Conservation (phyloP, 2,888 invertebrate species). For the Drosophila tripunctata region DNA sequence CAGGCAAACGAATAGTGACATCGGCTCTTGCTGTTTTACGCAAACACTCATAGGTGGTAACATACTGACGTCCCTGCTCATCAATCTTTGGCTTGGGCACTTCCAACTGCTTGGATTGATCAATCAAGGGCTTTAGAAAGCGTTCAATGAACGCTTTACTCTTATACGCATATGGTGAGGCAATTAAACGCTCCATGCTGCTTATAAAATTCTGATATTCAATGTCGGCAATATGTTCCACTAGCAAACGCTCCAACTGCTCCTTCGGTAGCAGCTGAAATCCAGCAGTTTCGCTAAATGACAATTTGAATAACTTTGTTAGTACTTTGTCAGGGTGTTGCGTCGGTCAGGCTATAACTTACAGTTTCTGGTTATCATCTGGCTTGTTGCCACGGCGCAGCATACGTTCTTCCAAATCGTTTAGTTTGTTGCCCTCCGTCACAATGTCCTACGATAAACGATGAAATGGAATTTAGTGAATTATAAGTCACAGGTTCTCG, state of each 20-base stretch:
- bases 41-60: slow-evolving; percentile 89
- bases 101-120: slow-evolving; percentile 86
- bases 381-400: slow-evolving; percentile 87
- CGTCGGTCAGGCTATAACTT: slow-evolving; percentile 69
- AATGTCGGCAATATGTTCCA: slow-evolving; percentile 88
- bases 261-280: slow-evolving; percentile 88
- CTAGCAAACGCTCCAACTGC: slow-evolving; percentile 87
- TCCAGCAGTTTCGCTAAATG: slow-evolving; percentile 85
- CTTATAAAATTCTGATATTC: slow-evolving; percentile 90
- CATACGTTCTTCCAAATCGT: slow-evolving; percentile 90
- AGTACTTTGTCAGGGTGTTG: not conserved
- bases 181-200: slow-evolving; percentile 89
- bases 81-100: slow-evolving; percentile 89
- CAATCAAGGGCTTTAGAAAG: slow-evolving; percentile 87
- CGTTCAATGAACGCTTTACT: slow-evolving; percentile 90
- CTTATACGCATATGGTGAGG: slow-evolving; percentile 89
- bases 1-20: slow-evolving; percentile 92
- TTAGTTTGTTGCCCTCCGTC: slow-evolving; percentile 87
- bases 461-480: not conserved
- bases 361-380: slow-evolving; percentile 87
- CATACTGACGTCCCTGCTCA: slow-evolving; percentile 88
- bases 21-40: slow-evolving; percentile 90
- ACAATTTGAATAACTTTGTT: not conserved
- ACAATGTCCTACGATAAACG: slow-evolving; percentile 87
- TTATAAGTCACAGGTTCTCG: accelerated